phyloP scores from a whole-genome alignment of 2,113 vertebrate species.

The Notothenia coriiceps region DNA sequence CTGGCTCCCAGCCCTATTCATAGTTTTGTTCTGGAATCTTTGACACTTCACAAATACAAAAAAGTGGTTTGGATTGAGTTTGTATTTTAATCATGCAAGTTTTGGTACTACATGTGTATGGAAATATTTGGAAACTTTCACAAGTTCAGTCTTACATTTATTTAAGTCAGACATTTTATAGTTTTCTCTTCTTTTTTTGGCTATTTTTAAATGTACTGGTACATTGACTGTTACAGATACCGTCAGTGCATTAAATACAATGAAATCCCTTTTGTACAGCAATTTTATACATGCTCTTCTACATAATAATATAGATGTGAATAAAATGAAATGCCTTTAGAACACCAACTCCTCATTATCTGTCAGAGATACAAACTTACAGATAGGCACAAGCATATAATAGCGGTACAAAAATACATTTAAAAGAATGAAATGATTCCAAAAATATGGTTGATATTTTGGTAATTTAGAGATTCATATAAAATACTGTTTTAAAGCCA shows the following conservation, averaged over 20 bases:
- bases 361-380: background rate
- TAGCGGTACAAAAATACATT: conserved; percentile 9
- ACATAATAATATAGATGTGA: background rate
- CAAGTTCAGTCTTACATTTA: background rate
- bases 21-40: too few species aligned
- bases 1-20: too few species aligned
- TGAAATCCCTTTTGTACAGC: background rate
- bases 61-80: background rate
- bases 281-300: background rate
- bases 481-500: background rate
- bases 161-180: too few species aligned
- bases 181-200: background rate
- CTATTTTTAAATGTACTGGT: background rate
- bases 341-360: background rate
- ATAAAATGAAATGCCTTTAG: background rate
- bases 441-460: background rate
- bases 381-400: background rate
- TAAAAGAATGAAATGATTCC: background rate
- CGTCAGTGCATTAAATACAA: background rate
- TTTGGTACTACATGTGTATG: background rate
- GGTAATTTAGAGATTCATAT: background rate
- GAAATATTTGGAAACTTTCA: background rate
- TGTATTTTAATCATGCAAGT: background rate
- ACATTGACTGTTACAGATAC: background rate
- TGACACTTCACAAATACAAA: background rate